Conservation (phyloP, 1,140 invertebrate species). For the Liolophura sinensis region DNA sequence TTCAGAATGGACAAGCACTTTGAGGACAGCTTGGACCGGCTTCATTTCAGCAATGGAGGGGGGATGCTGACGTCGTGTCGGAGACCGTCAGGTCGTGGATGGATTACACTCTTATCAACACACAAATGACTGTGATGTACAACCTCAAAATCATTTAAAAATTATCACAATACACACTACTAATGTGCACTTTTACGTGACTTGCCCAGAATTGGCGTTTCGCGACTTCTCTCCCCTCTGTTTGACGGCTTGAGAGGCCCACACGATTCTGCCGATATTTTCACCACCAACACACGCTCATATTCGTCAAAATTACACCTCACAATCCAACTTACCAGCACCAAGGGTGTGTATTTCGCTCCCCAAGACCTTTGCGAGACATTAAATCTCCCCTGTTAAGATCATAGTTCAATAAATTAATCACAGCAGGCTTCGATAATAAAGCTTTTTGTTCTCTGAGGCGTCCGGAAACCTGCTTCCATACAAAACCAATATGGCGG, state of each 20-base stretch:
- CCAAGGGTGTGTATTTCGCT: not conserved
- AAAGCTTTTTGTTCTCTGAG: slow-evolving; percentile 1
- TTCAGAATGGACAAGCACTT: not conserved
- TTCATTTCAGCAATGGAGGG: too few species aligned
- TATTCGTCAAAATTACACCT: not conserved
- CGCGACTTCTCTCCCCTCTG: too few species aligned
- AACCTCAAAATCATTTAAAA: too few species aligned
- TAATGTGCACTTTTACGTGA: too few species aligned
- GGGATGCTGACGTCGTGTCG: too few species aligned
- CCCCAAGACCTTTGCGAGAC: not conserved
- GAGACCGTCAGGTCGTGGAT: too few species aligned
- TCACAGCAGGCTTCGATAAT: not conserved
- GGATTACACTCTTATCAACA: too few species aligned
- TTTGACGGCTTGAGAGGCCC: not conserved
- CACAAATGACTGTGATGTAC: too few species aligned
- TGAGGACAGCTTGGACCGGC: not conserved
- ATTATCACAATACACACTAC: too few species aligned
- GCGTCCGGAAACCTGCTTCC: not conserved
- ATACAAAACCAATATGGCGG: not conserved
- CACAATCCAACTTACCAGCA: not conserved
- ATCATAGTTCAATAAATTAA: not conserved
- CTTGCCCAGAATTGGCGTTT: too few species aligned
- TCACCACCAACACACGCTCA: not conserved
- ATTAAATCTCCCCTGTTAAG: not conserved
- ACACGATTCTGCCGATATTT: not conserved